A percentile compares a stretch with the other conserved stretches of the same genome.
Conservation (phyloP, 2,888 invertebrate genomes). For the Dusona sp. region DNA sequence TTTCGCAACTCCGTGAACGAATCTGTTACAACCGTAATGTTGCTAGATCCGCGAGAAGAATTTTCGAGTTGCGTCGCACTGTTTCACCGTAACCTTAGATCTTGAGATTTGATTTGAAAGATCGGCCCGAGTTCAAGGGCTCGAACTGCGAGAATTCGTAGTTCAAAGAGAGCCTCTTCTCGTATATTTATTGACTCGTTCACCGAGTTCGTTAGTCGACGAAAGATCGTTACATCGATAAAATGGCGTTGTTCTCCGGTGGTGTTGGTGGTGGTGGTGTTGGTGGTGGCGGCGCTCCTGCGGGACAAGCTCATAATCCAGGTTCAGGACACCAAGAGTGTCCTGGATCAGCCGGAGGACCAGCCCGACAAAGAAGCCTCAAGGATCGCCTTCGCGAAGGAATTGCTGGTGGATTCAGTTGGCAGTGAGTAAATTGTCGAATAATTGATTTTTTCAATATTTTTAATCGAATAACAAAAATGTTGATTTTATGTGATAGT, state of each 20-base stretch:
- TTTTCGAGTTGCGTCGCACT: background rate
- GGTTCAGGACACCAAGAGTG: conserved; percentile 70
- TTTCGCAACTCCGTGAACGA: background rate
- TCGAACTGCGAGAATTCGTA: conserved; percentile 27
- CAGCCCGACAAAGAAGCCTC: conserved; percentile 91
- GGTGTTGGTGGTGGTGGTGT: conserved; percentile 69
- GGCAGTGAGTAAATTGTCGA: conserved; percentile 90
- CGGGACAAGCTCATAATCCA: conserved; percentile 47
- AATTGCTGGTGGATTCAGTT: conserved; percentile 91
- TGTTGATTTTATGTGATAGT: background rate
- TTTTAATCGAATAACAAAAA: background rate
- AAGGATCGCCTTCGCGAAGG: conserved; percentile 92
- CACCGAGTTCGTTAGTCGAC: conserved; percentile 9
- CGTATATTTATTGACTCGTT: background rate
- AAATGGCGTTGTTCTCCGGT: conserved; percentile 81
- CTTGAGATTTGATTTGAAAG: conserved; percentile 11
- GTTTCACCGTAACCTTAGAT: background rate
- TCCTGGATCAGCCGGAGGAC: conserved; percentile 81
- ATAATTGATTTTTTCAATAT: background rate
- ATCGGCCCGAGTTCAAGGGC: background rate
- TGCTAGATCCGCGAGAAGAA: conserved; percentile 28
- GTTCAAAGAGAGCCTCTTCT: background rate
- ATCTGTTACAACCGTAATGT: conserved; percentile 15
- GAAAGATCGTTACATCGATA: background rate
- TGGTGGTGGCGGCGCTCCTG: conserved; percentile 40